Evolutionary conservation across 2,797 vertebrate species (phyloP).

Genomic region (Rachycentron canadum): DNA sequence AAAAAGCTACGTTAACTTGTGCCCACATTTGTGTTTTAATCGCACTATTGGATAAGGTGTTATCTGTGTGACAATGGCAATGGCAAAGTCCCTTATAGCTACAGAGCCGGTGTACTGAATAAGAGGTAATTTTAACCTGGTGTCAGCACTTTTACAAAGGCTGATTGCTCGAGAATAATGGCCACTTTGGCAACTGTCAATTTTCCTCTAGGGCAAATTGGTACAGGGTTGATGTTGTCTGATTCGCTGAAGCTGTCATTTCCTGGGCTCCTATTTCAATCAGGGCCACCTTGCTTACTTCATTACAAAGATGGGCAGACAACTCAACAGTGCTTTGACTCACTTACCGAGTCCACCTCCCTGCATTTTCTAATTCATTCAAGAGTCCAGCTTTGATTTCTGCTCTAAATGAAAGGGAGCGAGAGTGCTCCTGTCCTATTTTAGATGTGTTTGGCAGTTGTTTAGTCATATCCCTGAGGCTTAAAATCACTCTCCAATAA

Average conservation of each 20-base stretch:
- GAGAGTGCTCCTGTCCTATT: slow-evolving; percentile 43
- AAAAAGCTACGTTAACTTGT: slow-evolving; percentile 47
- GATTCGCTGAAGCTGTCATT: slow-evolving; percentile 68
- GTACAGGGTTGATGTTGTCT: slow-evolving; percentile 45
- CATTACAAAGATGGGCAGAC: slow-evolving; percentile 70
- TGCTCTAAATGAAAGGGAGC: slow-evolving; percentile 48
- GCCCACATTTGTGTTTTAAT: slow-evolving; percentile 62
- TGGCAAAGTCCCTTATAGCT: slow-evolving; percentile 18
- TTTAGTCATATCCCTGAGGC: background rate
- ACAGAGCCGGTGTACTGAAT: slow-evolving; percentile 29
- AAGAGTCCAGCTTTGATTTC: slow-evolving; percentile 56
- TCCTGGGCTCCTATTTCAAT: slow-evolving; percentile 75
- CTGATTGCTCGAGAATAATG: slow-evolving; percentile 75
- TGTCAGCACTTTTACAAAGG: slow-evolving; percentile 71
- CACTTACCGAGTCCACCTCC: slow-evolving; percentile 45
- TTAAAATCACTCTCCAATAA: background rate
- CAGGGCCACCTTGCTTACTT: slow-evolving; percentile 74
- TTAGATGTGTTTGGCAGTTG: slow-evolving; percentile 30
- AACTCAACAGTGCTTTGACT: slow-evolving; percentile 51
- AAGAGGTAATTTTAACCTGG: slow-evolving; percentile 50
- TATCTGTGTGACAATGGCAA: slow-evolving; percentile 29
- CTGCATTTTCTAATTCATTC: slow-evolving; percentile 52
- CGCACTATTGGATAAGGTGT: slow-evolving; percentile 37
- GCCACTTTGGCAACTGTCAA: slow-evolving; percentile 77
- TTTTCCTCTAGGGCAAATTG: slow-evolving; percentile 73